Conservation (phyloP, 1,140 invertebrate species). For the Trichonephila clavipes region DNA sequence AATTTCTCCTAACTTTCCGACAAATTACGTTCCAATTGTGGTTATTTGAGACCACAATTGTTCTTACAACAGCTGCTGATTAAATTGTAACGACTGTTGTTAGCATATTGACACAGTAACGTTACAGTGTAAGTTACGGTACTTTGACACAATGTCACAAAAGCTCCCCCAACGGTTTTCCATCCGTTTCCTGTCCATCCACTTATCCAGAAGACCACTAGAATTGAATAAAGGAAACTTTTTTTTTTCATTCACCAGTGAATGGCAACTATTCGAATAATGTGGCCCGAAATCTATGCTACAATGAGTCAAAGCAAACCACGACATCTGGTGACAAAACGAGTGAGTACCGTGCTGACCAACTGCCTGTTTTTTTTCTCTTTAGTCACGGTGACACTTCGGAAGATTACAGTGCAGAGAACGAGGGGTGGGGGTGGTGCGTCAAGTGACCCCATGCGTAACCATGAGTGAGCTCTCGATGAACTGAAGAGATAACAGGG, state of each 20-base stretch:
- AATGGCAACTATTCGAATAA: background rate
- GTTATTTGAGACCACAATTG: too few relatives aligned
- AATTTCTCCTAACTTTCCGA: too few relatives aligned
- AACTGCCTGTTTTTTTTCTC: background rate
- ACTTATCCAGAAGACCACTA: background rate
- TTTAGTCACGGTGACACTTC: background rate
- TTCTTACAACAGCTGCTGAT: too few relatives aligned
- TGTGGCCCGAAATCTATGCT: background rate
- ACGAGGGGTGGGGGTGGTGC: background rate
- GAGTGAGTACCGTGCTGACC: background rate
- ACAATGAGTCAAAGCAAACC: constrained; percentile 7
- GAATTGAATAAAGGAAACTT: background rate
- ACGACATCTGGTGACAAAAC: background rate
- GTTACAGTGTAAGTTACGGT: too few relatives aligned
- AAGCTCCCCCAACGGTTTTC: too few relatives aligned
- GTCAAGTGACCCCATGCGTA: constrained; percentile 28
- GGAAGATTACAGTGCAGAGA: background rate
- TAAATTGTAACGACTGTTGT: too few relatives aligned
- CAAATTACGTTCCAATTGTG: too few relatives aligned
- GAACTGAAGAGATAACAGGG: constrained; percentile 11
- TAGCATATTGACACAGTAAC: too few relatives aligned
- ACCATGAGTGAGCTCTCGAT: background rate
- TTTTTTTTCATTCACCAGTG: background rate
- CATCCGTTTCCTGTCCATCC: too few relatives aligned
- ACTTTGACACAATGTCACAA: too few relatives aligned